phyloP scores from a whole-genome alignment of 2,113 vertebrate genomes.

The Gnathonemus echidnorhynchus region DNA sequence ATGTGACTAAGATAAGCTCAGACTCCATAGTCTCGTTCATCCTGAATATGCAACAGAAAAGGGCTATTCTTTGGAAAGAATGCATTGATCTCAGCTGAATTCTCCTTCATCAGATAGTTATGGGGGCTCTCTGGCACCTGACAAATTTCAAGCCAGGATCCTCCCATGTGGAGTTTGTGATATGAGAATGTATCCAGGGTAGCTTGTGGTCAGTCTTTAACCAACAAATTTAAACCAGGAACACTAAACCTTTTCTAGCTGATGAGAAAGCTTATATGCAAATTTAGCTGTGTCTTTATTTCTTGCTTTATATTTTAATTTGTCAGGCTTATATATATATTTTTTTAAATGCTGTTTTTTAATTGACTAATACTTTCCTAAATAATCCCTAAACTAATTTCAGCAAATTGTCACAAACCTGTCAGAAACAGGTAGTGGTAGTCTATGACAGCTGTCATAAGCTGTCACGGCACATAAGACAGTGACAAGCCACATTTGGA shows the following conservation, averaged over 20 bases:
- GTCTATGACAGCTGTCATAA: background rate
- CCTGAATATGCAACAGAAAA: background rate
- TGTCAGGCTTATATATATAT: background rate
- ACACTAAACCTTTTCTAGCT: background rate
- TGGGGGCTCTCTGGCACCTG: background rate
- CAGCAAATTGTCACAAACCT: background rate
- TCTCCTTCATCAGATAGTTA: background rate
- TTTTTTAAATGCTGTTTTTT: background rate
- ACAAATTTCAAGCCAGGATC: background rate
- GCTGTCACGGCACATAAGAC: background rate
- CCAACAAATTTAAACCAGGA: background rate
- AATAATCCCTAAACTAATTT: background rate
- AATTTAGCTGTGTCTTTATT: background rate
- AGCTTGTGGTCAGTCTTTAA: background rate
- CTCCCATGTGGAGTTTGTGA: background rate
- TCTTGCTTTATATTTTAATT: background rate
- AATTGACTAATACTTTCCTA: background rate
- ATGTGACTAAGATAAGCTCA: conserved; percentile 22
- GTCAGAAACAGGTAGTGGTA: background rate
- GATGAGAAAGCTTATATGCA: background rate
- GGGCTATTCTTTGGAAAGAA: background rate
- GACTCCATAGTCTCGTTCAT: background rate
- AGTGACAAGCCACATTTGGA: background rate
- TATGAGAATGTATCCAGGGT: background rate
- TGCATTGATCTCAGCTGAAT: background rate